Evolutionary conservation across 2,113 vertebrate species (phyloP).

Genomic region (Pedetes capensis): DNA sequence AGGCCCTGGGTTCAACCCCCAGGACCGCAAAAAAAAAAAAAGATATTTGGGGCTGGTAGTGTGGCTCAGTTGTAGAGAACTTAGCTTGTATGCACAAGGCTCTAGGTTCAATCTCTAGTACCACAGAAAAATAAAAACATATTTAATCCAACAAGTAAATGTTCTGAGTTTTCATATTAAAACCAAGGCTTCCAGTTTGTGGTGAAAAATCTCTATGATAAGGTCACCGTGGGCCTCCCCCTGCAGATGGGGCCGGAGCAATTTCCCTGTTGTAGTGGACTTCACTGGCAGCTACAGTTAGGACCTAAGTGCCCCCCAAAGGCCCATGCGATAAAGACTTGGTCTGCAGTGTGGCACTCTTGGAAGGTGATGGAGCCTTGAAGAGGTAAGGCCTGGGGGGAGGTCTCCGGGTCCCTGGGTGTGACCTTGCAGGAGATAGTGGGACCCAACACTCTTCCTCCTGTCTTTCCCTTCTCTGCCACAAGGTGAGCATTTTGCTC

Average conservation of each 20-base stretch:
- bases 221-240: background rate
- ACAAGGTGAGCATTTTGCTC: background rate
- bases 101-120: background rate
- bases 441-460: background rate
- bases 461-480: background rate
- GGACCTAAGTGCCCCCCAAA: background rate
- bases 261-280: no score
- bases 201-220: background rate
- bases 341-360: background rate
- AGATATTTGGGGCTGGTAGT: background rate
- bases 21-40: no score
- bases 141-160: background rate
- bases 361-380: background rate
- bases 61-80: background rate
- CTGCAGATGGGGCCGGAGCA: no score
- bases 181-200: background rate
- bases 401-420: background rate
- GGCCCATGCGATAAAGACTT: background rate
- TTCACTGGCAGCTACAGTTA: background rate
- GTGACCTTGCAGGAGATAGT: background rate
- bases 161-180: background rate
- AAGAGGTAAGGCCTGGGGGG: background rate
- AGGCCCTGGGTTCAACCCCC: no score
- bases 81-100: background rate
- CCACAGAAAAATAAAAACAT: background rate